Evolutionary conservation across 2,113 vertebrate species (phyloP), one percentile per base, ranked within the genome.

Genomic region (Catharus bicknelli): DNA sequence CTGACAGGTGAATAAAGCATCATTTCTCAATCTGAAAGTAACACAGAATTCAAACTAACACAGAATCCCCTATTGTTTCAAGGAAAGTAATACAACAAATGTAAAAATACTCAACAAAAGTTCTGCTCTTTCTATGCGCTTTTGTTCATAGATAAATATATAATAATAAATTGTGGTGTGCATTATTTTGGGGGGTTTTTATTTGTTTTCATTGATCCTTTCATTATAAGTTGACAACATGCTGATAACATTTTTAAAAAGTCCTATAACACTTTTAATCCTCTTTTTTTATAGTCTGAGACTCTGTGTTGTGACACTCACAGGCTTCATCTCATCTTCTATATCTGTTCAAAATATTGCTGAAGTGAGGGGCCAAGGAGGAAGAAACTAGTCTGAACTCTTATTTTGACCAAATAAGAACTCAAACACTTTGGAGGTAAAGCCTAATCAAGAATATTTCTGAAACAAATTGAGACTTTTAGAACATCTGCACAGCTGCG

Each of bases 171-270:
- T 16, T 53, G 4, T 57, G 5, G 19, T 6, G 4, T 22, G 7
- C 3, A 23, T 66, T 47, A 5, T 34, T 55, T 47, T 30, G 1
- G 5, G 5, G 6, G 3, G 2, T 2, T 3, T 21, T 54, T 27
- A 20, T 68, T 90, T 58, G 2, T 55, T 76, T 42, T 3, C 53
- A 64, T 5, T 16, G 7, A 53, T 64, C 12, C 6, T 18, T 74
- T 73, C 5, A 22, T 55, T 57, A 16, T 57, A 43, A 84, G 9
- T 66, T 53, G 23, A 8, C 13, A 73, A 57, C 13, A 40, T 1
- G 1, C 4, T n/a, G 42, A 53, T 13, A 54, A 54, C 2, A 10
- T 53, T 86, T 43, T 18, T 3, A 5, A 83, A 36, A 70, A 30
- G 10, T 26, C 26, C 20, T 68, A 7, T 64, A 55, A 10, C 3